A percentile compares a stretch with the other conserved stretches of the same genome.
Conservation (phyloP, 2,797 vertebrate genomes). For the Hippoglossus hippoglossus region DNA sequence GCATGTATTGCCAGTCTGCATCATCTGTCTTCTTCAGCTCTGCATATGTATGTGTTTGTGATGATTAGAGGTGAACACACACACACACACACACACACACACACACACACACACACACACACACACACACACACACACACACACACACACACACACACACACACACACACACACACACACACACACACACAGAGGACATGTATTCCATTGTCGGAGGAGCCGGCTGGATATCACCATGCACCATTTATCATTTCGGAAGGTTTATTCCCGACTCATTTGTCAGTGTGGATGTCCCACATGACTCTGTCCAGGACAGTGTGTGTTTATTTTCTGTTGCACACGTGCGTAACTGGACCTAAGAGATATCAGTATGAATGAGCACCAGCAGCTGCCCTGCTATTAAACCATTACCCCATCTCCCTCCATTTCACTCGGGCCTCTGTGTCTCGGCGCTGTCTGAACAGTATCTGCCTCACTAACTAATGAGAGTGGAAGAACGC, state of each 20-base stretch:
- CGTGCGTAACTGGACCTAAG: conserved; percentile 19
- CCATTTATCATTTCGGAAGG: conserved; percentile 35
- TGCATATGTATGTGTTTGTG: conserved; percentile 36
- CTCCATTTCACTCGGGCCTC: conserved; percentile 27
- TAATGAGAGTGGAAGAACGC: conserved; percentile 44
- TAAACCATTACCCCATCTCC: conserved; percentile 30
- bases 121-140: conserved; percentile 1
- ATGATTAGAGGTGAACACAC: conserved; percentile 28
- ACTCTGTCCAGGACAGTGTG: not conserved
- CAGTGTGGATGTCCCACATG: conserved; percentile 13
- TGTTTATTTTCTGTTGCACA: conserved; percentile 6
- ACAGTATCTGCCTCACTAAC: conserved; percentile 30
- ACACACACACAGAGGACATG: conserved; percentile 1
- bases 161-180: conserved; percentile 3
- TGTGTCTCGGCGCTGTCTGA: not conserved
- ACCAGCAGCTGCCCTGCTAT: conserved; percentile 1
- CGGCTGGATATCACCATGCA: conserved; percentile 13
- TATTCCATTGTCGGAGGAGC: conserved; percentile 7
- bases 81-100: not conserved
- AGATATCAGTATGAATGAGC: conserved; percentile 21
- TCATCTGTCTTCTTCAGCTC: conserved; percentile 44
- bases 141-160: not conserved
- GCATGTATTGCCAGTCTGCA: not conserved
- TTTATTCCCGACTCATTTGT: conserved; percentile 31
- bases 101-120: conserved; percentile 1